Conservation (phyloP, 2,113 vertebrate genomes). For the Litocranius walleri region DNA sequence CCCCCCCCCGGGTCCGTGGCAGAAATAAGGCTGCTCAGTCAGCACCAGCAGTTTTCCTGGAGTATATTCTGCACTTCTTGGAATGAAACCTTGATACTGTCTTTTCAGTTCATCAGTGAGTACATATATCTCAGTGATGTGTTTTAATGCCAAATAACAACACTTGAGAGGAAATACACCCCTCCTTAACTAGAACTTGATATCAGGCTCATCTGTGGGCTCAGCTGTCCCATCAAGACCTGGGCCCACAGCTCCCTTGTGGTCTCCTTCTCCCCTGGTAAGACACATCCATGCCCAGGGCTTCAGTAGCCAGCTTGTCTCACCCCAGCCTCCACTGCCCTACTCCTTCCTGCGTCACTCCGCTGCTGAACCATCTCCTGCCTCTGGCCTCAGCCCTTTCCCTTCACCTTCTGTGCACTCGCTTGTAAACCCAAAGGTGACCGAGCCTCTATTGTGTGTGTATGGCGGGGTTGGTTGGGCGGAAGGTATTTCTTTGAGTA, state of each 20-base stretch:
- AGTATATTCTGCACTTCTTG: neutral
- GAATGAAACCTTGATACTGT: neutral
- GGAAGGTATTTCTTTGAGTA: neutral
- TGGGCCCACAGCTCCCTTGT: too few species aligned
- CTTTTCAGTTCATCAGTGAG: neutral
- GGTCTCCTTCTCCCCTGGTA: neutral
- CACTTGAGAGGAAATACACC: neutral
- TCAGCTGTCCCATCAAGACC: neutral
- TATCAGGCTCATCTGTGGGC: neutral
- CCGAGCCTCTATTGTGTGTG: neutral
- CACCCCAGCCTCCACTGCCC: neutral
- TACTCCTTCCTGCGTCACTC: neutral
- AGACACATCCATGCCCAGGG: neutral
- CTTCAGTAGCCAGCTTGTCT: neutral
- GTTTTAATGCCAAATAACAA: neutral
- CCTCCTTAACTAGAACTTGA: neutral
- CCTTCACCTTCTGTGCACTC: neutral
- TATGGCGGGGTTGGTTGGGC: rapidly evolving
- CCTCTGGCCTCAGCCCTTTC: neutral
- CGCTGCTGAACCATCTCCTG: neutral
- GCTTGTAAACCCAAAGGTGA: neutral
- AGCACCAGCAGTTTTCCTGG: neutral
- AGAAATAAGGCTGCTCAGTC: neutral
- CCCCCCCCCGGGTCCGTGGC: neutral
- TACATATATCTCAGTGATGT: neutral